These are phyloP conservation scores for Eptesicus fuscus DNA, from an alignment of 2,113 vertebrate species.

Conservation along the genomic window DNA sequence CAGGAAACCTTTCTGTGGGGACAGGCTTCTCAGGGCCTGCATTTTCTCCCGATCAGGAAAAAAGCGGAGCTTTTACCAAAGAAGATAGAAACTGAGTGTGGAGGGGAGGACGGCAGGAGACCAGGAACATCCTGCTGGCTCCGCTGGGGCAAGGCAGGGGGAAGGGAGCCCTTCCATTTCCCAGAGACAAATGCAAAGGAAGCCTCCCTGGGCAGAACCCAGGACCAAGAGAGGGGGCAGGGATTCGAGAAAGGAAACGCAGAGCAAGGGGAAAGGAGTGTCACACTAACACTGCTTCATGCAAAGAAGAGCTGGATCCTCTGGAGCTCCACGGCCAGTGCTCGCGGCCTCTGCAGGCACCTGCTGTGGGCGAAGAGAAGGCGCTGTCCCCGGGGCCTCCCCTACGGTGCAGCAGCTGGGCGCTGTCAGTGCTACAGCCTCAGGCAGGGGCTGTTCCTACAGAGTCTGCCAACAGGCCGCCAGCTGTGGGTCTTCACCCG, in stretches of 20 bases:
- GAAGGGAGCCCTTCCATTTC: neutral
- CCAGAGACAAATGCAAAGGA: neutral
- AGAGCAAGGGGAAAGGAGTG: neutral
- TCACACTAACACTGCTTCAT: slow-evolving; percentile 57
- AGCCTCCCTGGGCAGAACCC: slow-evolving; percentile 36
- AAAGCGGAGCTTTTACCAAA: neutral
- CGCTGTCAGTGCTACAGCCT: neutral
- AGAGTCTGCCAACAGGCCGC: neutral
- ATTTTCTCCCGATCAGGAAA: neutral
- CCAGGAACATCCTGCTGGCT: slow-evolving; percentile 11
- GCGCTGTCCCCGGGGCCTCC: neutral
- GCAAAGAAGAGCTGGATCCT: slow-evolving; percentile 43
- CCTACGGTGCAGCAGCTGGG: neutral
- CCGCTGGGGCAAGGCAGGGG: neutral
- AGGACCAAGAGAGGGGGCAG: neutral
- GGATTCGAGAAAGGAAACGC: neutral
- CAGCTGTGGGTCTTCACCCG: neutral
- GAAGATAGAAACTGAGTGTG: neutral
- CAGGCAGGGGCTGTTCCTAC: neutral
- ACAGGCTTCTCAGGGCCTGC: neutral
- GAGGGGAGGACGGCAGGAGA: neutral
- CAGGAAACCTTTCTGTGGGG: neutral
- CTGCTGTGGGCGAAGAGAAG: neutral
- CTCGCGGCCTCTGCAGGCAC: neutral
- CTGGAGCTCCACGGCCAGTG: neutral